Conservation (phyloP, 2,797 vertebrate species). For the Kryptolebias ocellatus region DNA sequence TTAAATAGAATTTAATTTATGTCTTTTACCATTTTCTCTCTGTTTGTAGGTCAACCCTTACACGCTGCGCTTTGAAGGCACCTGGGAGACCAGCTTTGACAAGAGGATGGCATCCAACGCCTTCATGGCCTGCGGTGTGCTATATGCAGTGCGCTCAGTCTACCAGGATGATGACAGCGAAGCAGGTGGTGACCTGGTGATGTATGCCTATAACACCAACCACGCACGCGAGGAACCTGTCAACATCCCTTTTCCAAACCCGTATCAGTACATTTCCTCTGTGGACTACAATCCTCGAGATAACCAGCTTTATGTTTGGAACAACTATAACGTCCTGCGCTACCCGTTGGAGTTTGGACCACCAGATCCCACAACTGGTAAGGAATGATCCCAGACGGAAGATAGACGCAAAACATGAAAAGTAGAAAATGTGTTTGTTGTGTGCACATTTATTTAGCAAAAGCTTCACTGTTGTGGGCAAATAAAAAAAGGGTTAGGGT, state of each 20-base stretch:
- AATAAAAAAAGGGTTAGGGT: conserved; percentile 47
- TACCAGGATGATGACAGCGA: conserved; percentile 95
- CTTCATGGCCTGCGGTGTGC: conserved; percentile 95
- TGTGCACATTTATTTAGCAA: conserved; percentile 15
- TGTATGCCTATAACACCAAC: conserved; percentile 94
- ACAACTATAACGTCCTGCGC: conserved; percentile 93
- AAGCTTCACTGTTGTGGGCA: conserved; percentile 55
- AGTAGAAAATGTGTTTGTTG: too few species aligned
- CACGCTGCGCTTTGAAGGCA: conserved; percentile 93
- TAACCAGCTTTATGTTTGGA: conserved; percentile 97
- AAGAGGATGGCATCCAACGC: conserved; percentile 94
- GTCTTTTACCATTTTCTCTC: background rate
- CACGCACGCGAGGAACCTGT: conserved; percentile 84
- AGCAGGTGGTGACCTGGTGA: conserved; percentile 88
- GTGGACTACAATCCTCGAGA: conserved; percentile 95
- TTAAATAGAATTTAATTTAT: too few species aligned
- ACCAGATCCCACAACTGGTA: conserved; percentile 87
- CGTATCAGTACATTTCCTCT: conserved; percentile 94
- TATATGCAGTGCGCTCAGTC: conserved; percentile 91
- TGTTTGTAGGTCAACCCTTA: conserved; percentile 89
- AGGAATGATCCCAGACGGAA: conserved; percentile 27
- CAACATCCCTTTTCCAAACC: conserved; percentile 91
- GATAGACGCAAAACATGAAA: background rate
- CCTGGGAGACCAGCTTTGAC: conserved; percentile 94
- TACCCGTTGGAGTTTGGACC: conserved; percentile 91